Evolutionary conservation across 2,888 invertebrate species (phyloP).

Genomic region (Acanthosepion esculentum): DNA sequence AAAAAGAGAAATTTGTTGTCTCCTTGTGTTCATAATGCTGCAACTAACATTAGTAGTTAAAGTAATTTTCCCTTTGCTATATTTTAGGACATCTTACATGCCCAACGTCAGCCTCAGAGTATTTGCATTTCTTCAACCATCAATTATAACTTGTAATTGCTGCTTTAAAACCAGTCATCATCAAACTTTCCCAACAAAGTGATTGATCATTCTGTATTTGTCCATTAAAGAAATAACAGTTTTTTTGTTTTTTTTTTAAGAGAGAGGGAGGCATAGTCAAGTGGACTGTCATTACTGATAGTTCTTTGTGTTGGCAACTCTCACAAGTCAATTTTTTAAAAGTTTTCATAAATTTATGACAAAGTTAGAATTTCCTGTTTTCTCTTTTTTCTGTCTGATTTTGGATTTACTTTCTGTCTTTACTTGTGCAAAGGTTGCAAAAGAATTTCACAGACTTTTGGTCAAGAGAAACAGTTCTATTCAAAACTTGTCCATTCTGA

Average conservation of each 20-base stretch:
- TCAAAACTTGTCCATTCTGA: no score
- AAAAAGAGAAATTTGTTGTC: neutral
- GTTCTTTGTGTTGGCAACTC: neutral
- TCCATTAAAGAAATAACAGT: neutral
- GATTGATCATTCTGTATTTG: constrained; percentile 14
- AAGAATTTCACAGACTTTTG: no score
- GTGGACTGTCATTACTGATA: neutral
- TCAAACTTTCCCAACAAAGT: neutral
- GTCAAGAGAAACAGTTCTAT: no score
- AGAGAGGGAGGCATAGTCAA: neutral
- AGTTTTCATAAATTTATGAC: neutral
- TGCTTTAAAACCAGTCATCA: neutral
- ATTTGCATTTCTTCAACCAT: constrained; percentile 16
- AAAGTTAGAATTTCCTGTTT: neutral
- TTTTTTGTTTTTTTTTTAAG: neutral
- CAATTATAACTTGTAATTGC: neutral
- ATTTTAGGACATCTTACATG: neutral
- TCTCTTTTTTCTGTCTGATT: neutral
- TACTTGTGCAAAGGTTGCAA: no score
- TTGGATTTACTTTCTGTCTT: no score
- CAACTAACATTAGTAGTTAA: neutral
- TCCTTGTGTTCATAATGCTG: neutral
- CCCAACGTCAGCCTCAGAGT: neutral
- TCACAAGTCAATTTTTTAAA: neutral
- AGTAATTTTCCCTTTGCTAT: neutral